Evolutionary conservation across 2,797 vertebrate species (phyloP), one percentile per base, ranked within the genome.

Genomic region (Atherinosoma microstoma): DNA sequence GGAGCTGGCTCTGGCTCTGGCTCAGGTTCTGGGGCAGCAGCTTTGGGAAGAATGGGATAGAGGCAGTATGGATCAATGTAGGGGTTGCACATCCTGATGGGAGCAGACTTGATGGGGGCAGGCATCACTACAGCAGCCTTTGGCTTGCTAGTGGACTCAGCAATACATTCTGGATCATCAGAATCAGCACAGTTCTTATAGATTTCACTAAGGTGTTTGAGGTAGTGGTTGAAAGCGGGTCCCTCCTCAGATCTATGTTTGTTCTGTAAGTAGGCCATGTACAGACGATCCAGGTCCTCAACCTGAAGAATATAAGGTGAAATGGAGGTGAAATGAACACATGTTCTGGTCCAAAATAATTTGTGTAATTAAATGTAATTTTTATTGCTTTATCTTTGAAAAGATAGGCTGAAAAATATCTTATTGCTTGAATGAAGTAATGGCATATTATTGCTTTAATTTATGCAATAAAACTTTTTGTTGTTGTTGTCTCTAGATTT

Each of bases 151-250:
- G 94, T 95, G 73, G 76, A 90, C 83, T 96, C 94, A 0, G 92
- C 40, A 16, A 96, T 93, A 86, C 95, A 96, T 64, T 96, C 94
- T 0, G 94, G 95, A 69, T 96, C 92, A 1, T 95, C 93, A 0
- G 94, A 95, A 60, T 94, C 70, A 8, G 94, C 92, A 56, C 95
- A 95, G 56, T 71, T 22, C 80, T 94, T 95, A 87, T 96, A 96
- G 84, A 96, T 91, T 79, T 94, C 91, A 45, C 93, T 93, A 58
- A 95, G 87, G 87, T 95, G 94, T 45, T 78, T 89, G 62, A 96
- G 93, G 83, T 94, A 94, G 82, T 94, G 94, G 77, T 94, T 93
- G 82, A 94, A 93, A 30, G 84, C 90, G 1, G 88, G 92, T 3
- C 80, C 89, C 47, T 93, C 94, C 69, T 95, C 93, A 18, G 91